phyloP scores from a whole-genome alignment of 2,113 vertebrate genomes.

The Meleagris gallopavo region DNA sequence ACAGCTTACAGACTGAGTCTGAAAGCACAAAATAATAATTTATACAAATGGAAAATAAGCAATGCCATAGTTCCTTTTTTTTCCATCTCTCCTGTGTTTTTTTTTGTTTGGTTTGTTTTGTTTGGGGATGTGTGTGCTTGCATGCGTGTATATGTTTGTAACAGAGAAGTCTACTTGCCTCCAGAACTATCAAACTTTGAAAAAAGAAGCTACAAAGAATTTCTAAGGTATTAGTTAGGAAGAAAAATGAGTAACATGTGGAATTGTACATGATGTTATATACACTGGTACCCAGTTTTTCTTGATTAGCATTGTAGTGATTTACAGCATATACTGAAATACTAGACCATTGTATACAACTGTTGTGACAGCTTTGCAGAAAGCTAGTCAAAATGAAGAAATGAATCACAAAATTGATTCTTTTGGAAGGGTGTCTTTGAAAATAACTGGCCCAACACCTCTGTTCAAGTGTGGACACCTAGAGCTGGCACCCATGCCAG shows the following conservation, averaged over 20 bases:
- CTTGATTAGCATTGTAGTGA: background rate
- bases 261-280: constrained; percentile 2
- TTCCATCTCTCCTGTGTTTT: background rate
- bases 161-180: background rate
- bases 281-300: constrained; percentile 19
- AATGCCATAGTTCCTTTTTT: background rate
- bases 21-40: background rate
- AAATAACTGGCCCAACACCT: background rate
- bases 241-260: background rate
- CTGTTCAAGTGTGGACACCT: background rate
- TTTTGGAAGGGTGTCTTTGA: background rate
- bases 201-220: background rate
- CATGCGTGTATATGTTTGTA: background rate
- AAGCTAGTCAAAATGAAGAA: constrained; percentile 13
- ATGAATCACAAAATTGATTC: background rate
- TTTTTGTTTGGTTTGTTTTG: background rate
- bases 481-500: background rate
- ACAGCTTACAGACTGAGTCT: background rate
- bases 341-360: background rate
- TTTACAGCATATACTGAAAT: background rate
- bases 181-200: background rate
- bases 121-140: accelerated
- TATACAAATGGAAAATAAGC: background rate
- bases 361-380: background rate
- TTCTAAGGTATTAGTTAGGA: background rate